phyloP scores from a whole-genome alignment of 2,797 vertebrate genomes.

The Stomatorhinus walkeri region DNA sequence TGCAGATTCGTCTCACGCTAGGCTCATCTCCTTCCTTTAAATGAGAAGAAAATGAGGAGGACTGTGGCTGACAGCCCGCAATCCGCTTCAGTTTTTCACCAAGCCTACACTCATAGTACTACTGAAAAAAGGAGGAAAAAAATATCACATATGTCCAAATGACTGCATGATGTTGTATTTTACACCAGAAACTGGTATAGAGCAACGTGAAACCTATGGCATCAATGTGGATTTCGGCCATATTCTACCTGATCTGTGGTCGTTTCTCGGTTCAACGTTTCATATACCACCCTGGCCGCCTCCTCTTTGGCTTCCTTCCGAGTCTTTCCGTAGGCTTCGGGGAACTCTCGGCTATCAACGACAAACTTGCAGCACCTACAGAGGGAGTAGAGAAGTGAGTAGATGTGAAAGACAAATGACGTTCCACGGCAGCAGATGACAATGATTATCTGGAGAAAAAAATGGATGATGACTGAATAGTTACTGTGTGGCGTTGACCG shows the following conservation, averaged over 20 bases:
- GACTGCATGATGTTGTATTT: not conserved
- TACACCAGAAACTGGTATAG: not conserved
- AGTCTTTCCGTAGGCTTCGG: slow-evolving; percentile 37
- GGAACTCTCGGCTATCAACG: slow-evolving; percentile 44
- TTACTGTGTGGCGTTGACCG: slow-evolving; percentile 36
- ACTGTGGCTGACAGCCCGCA: not conserved
- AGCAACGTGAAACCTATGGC: not conserved
- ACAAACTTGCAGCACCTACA: slow-evolving; percentile 30
- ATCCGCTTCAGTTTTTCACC: not conserved
- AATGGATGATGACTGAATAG: slow-evolving; percentile 7
- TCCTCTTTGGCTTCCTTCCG: slow-evolving; percentile 55
- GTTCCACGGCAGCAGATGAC: not conserved
- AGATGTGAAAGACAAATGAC: not conserved
- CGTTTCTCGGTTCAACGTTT: slow-evolving; percentile 26
- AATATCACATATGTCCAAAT: not conserved
- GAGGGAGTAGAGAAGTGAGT: not conserved
- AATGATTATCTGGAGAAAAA: not conserved
- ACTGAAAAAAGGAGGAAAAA: not conserved
- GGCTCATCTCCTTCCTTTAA: slow-evolving; percentile 38
- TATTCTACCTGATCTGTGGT: slow-evolving; percentile 32
- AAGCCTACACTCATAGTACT: not conserved
- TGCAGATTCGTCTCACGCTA: not conserved
- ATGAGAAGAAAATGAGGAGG: slow-evolving; percentile 3
- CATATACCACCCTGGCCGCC: slow-evolving; percentile 50
- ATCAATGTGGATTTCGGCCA: not conserved